Base-by-base conservation (phyloP, 23 tunicate species). In the Phallusia fumigata region DNA sequence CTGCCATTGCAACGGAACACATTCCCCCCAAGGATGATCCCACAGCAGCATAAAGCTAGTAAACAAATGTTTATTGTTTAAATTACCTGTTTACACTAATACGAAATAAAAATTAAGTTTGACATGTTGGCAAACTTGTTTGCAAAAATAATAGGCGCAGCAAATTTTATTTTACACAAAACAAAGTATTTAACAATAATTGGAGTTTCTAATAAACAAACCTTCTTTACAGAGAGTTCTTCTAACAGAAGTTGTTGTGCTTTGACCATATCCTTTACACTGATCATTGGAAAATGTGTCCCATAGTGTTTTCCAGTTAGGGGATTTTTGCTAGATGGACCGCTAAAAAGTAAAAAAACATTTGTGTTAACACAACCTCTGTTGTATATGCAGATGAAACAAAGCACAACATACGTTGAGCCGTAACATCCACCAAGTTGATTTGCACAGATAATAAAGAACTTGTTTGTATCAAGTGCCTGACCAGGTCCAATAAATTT, bases 11-110 rank as follows among this genome's bases (percentile, higher is more conserved):
- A 53, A 94, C 83, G 58, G 98, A 94, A 79, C 98, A 94, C 98
- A 94, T 94, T 65, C 98, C 98, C 82, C 98, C 98, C 10, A 94
- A 78, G 21, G 94, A 89, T n/a, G 98, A 86, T 13, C 98, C 98
- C 78, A 94, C 94, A n/a, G 98, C 93, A 33, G 98, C 98, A 79
- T 94, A 88, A 1, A 94, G 76, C 98, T 94, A 65, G 0, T 73
- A 58, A 58, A 22, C 3, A 24, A 58, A 58, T n/a, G n/a, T n/a
- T n/a, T n/a, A n/a, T n/a, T n/a, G n/a, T n/a, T n/a, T n/a, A n/a
- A n/a, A n/a, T n/a, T n/a, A n/a, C n/a, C n/a, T n/a, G n/a, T n/a
- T n/a, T n/a, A n/a, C n/a, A n/a, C n/a, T n/a, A n/a, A n/a, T n/a
- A n/a, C n/a, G n/a, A n/a, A n/a, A n/a, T n/a, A n/a, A n/a, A n/a